phyloP scores from a whole-genome alignment of 2,888 invertebrate species.

The Drosophila neotestacea region DNA sequence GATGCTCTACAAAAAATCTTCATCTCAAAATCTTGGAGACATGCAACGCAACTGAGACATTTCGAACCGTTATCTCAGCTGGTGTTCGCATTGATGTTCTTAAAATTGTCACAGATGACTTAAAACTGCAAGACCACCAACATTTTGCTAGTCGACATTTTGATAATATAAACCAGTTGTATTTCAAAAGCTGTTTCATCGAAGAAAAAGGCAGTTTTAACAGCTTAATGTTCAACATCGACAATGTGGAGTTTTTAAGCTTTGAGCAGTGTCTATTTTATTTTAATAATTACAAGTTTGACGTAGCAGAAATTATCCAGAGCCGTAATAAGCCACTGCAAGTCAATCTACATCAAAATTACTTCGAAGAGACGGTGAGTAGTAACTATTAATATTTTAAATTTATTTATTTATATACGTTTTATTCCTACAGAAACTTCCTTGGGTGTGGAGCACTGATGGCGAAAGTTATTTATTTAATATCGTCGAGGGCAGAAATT shows the following conservation, averaged over 20 bases:
- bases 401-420: neutral
- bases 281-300: conserved; percentile 48
- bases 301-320: conserved; percentile 21
- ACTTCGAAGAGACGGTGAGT: conserved; percentile 25
- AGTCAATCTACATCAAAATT: conserved; percentile 47
- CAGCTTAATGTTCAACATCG: conserved; percentile 30
- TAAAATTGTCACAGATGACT: conserved; percentile 51
- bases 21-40: conserved; percentile 32
- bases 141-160: conserved; percentile 13
- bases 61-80: conserved; percentile 18
- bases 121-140: conserved; percentile 20
- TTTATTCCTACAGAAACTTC: conserved; percentile 10
- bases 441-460: conserved; percentile 28
- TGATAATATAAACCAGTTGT: conserved; percentile 38
- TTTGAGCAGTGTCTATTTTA: conserved; percentile 53
- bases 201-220: conserved; percentile 15
- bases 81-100: conserved; percentile 40
- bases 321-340: conserved; percentile 26
- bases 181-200: conserved; percentile 47
- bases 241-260: conserved; percentile 41
- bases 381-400: neutral
- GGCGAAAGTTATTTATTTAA: conserved; percentile 31
- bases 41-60: conserved; percentile 13
- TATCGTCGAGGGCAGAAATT: conserved; percentile 33
- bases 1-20: conserved; percentile 1